These are phyloP conservation scores for Chloroclysta siterata DNA, from an alignment of 2,888 invertebrate species.

Conservation along the genomic window DNA sequence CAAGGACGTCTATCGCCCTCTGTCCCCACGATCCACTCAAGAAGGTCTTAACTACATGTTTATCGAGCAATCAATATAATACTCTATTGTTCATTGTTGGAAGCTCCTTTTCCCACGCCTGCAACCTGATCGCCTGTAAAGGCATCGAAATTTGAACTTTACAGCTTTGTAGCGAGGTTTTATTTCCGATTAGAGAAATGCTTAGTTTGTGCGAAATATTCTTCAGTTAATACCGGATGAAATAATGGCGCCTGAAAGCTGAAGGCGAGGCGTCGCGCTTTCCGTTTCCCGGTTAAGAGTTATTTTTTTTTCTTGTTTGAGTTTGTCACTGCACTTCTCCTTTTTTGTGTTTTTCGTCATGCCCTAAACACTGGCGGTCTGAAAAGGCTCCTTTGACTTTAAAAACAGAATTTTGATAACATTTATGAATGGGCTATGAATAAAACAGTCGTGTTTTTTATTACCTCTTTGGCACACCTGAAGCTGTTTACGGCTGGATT, in stretches of 20 bases:
- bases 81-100: conserved; percentile 54
- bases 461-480: conserved; percentile 29
- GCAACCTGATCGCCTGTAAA: conserved; percentile 47
- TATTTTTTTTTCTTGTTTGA: conserved; percentile 59
- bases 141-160: conserved; percentile 63
- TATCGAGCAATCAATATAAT: conserved; percentile 54
- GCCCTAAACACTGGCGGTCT: conserved; percentile 53
- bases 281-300: conserved; percentile 64
- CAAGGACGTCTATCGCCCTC: conserved; percentile 57
- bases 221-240: conserved; percentile 64
- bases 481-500: conserved; percentile 31
- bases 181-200: conserved; percentile 52
- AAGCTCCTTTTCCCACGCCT: conserved; percentile 49
- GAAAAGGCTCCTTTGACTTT: conserved; percentile 50
- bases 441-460: conserved; percentile 32
- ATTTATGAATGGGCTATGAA: conserved; percentile 36
- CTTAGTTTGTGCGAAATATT: conserved; percentile 54
- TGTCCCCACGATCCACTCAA: conserved; percentile 34
- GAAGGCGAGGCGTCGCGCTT: conserved; percentile 66
- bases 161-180: conserved; percentile 51
- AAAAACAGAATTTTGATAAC: conserved; percentile 56
- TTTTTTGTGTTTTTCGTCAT: conserved; percentile 54
- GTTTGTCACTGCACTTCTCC: conserved; percentile 57
- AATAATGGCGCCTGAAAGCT: conserved; percentile 73
- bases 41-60: conserved; percentile 54